Evolutionary conservation across 2,888 invertebrate species (phyloP), one percentile per base, ranked within the genome.

Genomic region (Chironomus tentans): DNA sequence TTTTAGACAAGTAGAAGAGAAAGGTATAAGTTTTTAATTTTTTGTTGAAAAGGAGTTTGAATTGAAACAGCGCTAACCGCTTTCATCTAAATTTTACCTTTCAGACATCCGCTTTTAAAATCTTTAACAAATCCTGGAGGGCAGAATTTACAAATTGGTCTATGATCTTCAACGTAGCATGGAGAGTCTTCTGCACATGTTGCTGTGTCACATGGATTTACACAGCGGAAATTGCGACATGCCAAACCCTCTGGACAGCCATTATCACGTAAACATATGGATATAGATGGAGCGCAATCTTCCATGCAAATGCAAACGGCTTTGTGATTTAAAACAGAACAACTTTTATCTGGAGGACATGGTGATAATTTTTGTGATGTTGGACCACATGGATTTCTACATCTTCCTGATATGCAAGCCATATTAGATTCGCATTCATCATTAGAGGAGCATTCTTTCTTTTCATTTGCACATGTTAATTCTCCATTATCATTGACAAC

Each of bases 131-230:
- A 95, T 87, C 95, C 96, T 85, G 89, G 89, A 83, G 95, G 94
- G 88, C 96, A 96, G 89, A 93, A 94, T 90, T 94, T 94, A 92
- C 96, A 96, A 85, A 93, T 91, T 81, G 95, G 92, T 87, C 92
- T 93, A 88, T 96, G 96, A 85, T 95, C 93, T 89, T 95, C 94
- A 81, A 95, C 95, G 86, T 91, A 92, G 87, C 96, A 96, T 81
- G 95, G 95, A 80, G 93, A 91, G 82, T 90, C 90, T 81, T 89
- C 88, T 81, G 92, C 92, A 86, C 95, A 95, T 85, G 91, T 92
- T 82, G 92, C 91, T 82, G 90, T 90, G 83, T 88, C 88, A 86
- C 95, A 95, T 79, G 95, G 95, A 86, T 95, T 93, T 86, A 93
- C 90, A 85, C 95, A 95, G 86, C 92, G 90, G 85, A 92, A 94